A percentile compares a stretch with the other conserved stretches of the same genome.
phyloP scores from a whole-genome alignment of 2,113 vertebrate species.

The Actenoides hombroni region DNA sequence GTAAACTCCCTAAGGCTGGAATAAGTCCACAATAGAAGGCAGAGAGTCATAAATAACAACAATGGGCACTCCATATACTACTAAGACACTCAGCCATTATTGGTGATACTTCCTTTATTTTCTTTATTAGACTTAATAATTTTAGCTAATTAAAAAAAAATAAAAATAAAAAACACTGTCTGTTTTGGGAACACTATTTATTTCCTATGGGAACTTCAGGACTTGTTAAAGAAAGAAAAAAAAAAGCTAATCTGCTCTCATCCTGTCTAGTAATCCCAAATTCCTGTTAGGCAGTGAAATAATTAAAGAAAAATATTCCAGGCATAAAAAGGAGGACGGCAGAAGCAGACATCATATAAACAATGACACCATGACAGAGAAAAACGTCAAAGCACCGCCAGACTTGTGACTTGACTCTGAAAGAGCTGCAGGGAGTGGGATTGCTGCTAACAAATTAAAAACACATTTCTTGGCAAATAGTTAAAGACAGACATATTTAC shows the following conservation, averaged over 20 bases:
- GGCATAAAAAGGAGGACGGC: slow-evolving; percentile 65
- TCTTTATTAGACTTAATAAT: slow-evolving; percentile 57
- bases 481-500: slow-evolving; percentile 76
- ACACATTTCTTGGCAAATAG: slow-evolving; percentile 79
- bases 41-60: slow-evolving; percentile 80
- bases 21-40: slow-evolving; percentile 79
- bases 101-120: slow-evolving; percentile 66
- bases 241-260: slow-evolving; percentile 63
- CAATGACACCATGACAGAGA: slow-evolving; percentile 59
- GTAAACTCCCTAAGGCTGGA: slow-evolving; percentile 86
- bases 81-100: slow-evolving; percentile 36
- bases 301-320: slow-evolving; percentile 69
- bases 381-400: slow-evolving; percentile 62
- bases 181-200: slow-evolving; percentile 63
- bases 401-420: slow-evolving; percentile 52
- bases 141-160: slow-evolving; percentile 66
- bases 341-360: slow-evolving; percentile 65
- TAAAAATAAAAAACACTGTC: neutral
- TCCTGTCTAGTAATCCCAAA: slow-evolving; percentile 70
- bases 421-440: slow-evolving; percentile 47
- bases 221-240: slow-evolving; percentile 64
- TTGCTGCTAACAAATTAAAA: slow-evolving; percentile 76
- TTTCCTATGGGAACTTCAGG: slow-evolving; percentile 76
- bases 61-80: slow-evolving; percentile 62
- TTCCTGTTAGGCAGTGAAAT: slow-evolving; percentile 68